These are phyloP conservation scores for Phrixothrix hirtus DNA, from an alignment of 2,888 invertebrate genomes.

Conservation along the genomic window DNA sequence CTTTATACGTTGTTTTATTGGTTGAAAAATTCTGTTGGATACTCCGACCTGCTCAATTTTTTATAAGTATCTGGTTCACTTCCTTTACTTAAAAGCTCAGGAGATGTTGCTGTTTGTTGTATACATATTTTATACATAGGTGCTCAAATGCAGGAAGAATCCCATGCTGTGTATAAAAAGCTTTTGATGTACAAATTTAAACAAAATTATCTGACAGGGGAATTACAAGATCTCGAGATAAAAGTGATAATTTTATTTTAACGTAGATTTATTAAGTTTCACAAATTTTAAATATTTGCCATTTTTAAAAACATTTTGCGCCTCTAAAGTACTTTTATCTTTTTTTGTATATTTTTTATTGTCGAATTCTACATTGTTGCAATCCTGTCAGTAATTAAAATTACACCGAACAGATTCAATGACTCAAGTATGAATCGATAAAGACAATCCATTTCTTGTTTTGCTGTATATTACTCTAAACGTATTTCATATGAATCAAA, in stretches of 20 bases:
- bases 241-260: constrained; percentile 6
- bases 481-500: too few relatives aligned
- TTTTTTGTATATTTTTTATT: too few relatives aligned
- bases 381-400: background rate
- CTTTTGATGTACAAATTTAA: constrained; percentile 17
- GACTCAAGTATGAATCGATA: too few relatives aligned
- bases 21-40: constrained; percentile 13
- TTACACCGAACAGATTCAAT: too few relatives aligned
- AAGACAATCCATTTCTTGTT: too few relatives aligned
- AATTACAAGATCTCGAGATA: constrained; percentile 14
- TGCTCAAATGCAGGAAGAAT: constrained; percentile 18
- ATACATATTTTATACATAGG: constrained; percentile 21
- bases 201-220: constrained; percentile 14
- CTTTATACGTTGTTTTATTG: constrained; percentile 20
- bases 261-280: constrained; percentile 10
- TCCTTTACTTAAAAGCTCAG: constrained; percentile 2
- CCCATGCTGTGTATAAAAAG: constrained; percentile 4
- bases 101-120: constrained; percentile 6
- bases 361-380: background rate
- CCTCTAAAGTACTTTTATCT: too few relatives aligned
- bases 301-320: too few relatives aligned
- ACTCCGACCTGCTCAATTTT: constrained; percentile 3
- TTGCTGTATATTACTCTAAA: too few relatives aligned
- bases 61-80: constrained; percentile 4
- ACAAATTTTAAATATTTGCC: too few relatives aligned